Evolutionary conservation across 2,113 vertebrate species (phyloP).

Genomic region (Boulengeromyrus knoepffleri): DNA sequence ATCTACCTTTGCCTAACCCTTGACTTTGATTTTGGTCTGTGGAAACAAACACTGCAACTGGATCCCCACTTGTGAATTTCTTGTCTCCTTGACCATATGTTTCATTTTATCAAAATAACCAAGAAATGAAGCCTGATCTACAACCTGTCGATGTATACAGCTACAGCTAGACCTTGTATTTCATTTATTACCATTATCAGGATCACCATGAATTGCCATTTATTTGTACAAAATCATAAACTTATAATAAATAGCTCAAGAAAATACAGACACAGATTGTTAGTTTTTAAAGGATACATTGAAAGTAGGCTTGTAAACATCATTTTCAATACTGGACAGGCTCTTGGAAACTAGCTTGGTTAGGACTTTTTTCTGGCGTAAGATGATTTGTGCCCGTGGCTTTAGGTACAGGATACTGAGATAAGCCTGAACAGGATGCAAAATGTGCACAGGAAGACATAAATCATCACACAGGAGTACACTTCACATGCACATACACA

Average conservation of each 20-base stretch:
- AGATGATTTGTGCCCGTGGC: constrained; percentile 66
- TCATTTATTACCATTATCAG: background rate
- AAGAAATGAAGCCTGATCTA: background rate
- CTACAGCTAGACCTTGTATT: background rate
- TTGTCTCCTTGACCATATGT: background rate
- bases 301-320: constrained; percentile 69
- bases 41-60: background rate
- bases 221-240: background rate
- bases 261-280: background rate
- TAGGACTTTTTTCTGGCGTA: constrained; percentile 65
- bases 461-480: background rate
- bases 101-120: background rate
- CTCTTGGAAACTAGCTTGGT: constrained; percentile 66
- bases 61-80: background rate
- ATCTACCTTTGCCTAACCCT: background rate
- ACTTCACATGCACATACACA: background rate
- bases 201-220: background rate
- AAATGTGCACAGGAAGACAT: background rate
- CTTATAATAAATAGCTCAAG: background rate
- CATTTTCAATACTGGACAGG: constrained; percentile 61
- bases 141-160: background rate
- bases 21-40: background rate
- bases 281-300: constrained; percentile 57
- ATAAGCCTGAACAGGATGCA: constrained; percentile 55
- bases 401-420: constrained; percentile 74